Evolutionary conservation across 2,797 vertebrate species (phyloP).

Genomic region (Sebastes cheni): DNA sequence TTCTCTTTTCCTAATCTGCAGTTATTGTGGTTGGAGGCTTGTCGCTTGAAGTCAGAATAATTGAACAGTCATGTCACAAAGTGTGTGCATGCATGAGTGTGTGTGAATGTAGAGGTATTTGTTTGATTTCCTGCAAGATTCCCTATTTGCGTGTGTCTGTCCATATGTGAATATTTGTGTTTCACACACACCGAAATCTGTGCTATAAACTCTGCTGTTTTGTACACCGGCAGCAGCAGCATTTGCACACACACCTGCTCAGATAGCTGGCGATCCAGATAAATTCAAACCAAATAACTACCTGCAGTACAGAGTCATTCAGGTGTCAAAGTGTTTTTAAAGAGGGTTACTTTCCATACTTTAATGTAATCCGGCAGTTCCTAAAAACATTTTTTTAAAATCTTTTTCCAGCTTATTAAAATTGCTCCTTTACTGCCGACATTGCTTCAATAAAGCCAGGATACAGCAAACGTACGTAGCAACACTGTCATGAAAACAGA

Average conservation of each 20-base stretch:
- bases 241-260: conserved; percentile 61
- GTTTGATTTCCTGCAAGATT: not conserved
- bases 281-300: conserved; percentile 50
- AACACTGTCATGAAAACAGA: conserved; percentile 32
- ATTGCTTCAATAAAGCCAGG: not conserved
- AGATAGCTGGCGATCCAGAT: conserved; percentile 56
- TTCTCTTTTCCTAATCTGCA: conserved; percentile 2
- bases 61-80: not conserved
- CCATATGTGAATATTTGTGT: conserved; percentile 22
- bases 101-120: not conserved
- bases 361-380: not conserved
- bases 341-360: not conserved
- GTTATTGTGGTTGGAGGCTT: conserved; percentile 11
- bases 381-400: not conserved
- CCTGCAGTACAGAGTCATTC: conserved; percentile 14
- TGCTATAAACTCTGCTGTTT: conserved; percentile 42
- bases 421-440: not conserved
- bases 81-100: not conserved
- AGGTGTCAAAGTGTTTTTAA: conserved; percentile 16
- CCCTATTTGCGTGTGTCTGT: not conserved
- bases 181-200: conserved; percentile 8
- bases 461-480: not conserved
- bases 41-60: conserved; percentile 29
- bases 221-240: conserved; percentile 22
- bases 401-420: not conserved